Evolutionary conservation across 2,797 vertebrate species (phyloP).

Genomic region (Alauda arvensis): DNA sequence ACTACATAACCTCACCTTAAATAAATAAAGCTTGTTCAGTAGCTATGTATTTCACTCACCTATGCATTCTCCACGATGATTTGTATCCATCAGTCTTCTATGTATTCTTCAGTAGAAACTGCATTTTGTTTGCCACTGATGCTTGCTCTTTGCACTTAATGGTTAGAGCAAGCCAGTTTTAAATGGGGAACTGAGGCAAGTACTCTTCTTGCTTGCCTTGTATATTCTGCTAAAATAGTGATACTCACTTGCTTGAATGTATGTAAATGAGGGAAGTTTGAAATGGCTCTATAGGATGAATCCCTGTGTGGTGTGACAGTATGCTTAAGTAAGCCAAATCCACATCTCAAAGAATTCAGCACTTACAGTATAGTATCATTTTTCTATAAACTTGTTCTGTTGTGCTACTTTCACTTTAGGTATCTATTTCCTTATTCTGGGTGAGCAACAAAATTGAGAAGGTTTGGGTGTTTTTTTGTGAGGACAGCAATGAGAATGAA

Average conservation of each 20-base stretch:
- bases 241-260: constrained; percentile 48
- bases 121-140: constrained; percentile 21
- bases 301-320: constrained; percentile 17
- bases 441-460: constrained; percentile 46
- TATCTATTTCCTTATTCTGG: constrained; percentile 27
- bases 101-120: constrained; percentile 16
- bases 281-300: constrained; percentile 2
- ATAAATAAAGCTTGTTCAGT: constrained; percentile 32
- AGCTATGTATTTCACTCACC: constrained; percentile 43
- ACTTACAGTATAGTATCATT: constrained; percentile 2
- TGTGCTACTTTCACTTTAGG: not conserved
- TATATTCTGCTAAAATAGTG: constrained; percentile 43
- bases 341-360: constrained; percentile 49
- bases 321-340: constrained; percentile 57
- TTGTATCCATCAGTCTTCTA: constrained; percentile 38
- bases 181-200: constrained; percentile 35
- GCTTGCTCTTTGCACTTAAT: constrained; percentile 57
- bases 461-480: constrained; percentile 8
- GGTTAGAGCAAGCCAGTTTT: constrained; percentile 49
- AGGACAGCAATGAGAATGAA: constrained; percentile 41
- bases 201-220: constrained; percentile 51
- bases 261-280: constrained; percentile 53
- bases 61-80: constrained; percentile 38
- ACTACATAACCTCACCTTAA: constrained; percentile 27
- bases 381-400: not conserved